Conservation (phyloP, 2,113 vertebrate genomes). For the Dunckerocampus dactyliophorus region DNA sequence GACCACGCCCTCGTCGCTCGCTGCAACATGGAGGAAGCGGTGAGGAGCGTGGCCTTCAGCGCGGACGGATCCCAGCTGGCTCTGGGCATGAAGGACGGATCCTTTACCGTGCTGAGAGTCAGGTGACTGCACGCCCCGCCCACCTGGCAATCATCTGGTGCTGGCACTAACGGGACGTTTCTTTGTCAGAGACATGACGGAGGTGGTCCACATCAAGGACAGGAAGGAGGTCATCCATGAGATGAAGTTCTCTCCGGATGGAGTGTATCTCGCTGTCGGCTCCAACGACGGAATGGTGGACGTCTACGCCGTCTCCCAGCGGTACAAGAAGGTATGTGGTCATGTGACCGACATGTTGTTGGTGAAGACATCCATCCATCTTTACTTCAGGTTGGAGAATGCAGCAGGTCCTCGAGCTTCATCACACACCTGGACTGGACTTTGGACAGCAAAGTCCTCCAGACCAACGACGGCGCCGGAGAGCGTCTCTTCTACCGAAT, state of each 20-base stretch:
- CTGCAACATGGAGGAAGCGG: constrained; percentile 94
- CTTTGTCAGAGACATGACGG: constrained; percentile 88
- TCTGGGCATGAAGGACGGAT: constrained; percentile 95
- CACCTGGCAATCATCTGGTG: background rate
- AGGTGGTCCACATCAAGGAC: constrained; percentile 96
- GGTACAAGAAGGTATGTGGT: constrained; percentile 82
- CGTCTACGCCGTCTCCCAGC: constrained; percentile 85
- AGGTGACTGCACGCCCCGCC: constrained; percentile 62
- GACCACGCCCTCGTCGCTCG: constrained; percentile 91
- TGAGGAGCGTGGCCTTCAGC: constrained; percentile 88
- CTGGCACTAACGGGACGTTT: background rate
- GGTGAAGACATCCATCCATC: background rate
- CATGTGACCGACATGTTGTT: background rate
- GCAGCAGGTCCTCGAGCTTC: constrained; percentile 85
- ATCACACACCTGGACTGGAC: constrained; percentile 97
- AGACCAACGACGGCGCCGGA: constrained; percentile 90
- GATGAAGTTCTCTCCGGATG: constrained; percentile 95
- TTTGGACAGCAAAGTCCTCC: constrained; percentile 87
- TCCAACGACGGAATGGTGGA: constrained; percentile 92
- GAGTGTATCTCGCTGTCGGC: constrained; percentile 88
- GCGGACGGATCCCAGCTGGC: constrained; percentile 90
- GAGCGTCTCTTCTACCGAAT: constrained; percentile 90
- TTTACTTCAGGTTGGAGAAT: constrained; percentile 79
- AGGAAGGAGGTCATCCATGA: constrained; percentile 96
- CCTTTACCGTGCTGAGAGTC: constrained; percentile 92